Percentiles rank a stretch among this genome's conserved stretches.
Evolutionary conservation across 2,888 invertebrate species (phyloP).

Genomic region (Machimus rusticus): DNA sequence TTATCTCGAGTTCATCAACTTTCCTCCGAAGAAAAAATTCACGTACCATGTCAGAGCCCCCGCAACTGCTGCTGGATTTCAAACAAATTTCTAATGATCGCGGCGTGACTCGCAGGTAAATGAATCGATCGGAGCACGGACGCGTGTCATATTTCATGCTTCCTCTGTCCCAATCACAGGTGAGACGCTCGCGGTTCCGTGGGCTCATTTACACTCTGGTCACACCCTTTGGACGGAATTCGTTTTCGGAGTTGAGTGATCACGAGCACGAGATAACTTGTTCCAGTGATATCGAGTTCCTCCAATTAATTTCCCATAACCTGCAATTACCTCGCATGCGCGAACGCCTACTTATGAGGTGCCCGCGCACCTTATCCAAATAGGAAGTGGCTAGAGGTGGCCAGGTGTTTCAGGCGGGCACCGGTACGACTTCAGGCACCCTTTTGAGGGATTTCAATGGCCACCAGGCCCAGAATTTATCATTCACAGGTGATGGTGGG

Average conservation of each 20-base stretch:
- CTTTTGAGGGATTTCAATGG: not conserved
- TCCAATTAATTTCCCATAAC: slow-evolving; percentile 21
- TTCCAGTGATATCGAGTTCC: not conserved
- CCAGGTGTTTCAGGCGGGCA: not conserved
- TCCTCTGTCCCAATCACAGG: not conserved
- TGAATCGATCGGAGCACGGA: not conserved
- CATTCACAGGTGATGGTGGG: not conserved
- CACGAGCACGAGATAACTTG: not conserved
- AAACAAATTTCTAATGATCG: slow-evolving; percentile 1
- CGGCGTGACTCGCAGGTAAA: not conserved
- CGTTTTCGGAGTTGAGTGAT: not conserved
- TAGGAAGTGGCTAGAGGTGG: not conserved
- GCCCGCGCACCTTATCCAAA: not conserved
- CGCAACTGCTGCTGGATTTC: not conserved
- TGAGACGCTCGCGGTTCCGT: not conserved
- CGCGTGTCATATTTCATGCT: not conserved
- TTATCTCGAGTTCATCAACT: not conserved
- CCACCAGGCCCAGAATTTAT: not conserved
- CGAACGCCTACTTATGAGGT: not conserved
- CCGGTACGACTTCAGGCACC: not conserved
- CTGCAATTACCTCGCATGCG: slow-evolving; percentile 5
- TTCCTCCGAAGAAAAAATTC: not conserved
- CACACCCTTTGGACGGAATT: not conserved
- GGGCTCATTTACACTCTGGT: not conserved
- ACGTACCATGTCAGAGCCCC: not conserved